Evolutionary conservation across 2,888 invertebrate species (phyloP).

Genomic region (Acanthacorydalis orientalis): DNA sequence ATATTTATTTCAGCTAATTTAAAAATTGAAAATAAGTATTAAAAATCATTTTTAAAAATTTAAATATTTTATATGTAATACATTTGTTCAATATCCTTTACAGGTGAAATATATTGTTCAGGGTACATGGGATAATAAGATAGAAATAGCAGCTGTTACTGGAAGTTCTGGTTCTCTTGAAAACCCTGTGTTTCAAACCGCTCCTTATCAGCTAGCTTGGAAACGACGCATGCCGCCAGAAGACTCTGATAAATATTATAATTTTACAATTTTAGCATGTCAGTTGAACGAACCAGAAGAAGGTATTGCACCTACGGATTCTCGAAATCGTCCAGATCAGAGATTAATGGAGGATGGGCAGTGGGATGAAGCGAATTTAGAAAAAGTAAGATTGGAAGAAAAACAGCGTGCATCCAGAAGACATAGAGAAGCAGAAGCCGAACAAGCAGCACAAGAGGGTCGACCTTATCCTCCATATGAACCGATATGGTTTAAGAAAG

Average conservation of each 20-base stretch:
- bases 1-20: background rate
- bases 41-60: too few species aligned
- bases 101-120: constrained; percentile 59
- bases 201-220: constrained; percentile 75
- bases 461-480: constrained; percentile 54
- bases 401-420: constrained; percentile 78
- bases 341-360: constrained; percentile 89
- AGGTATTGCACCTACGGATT: constrained; percentile 89
- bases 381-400: constrained; percentile 80
- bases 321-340: constrained; percentile 86
- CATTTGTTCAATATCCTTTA: constrained; percentile 6
- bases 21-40: too few species aligned
- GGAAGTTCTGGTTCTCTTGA: constrained; percentile 43
- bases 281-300: constrained; percentile 92
- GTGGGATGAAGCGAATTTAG: constrained; percentile 82
- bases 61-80: too few species aligned
- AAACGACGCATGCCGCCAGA: constrained; percentile 56
- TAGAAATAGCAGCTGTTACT: constrained; percentile 85
- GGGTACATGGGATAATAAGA: constrained; percentile 90
- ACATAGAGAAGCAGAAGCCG: constrained; percentile 62
- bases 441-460: constrained; percentile 45
- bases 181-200: constrained; percentile 87
- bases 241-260: constrained; percentile 66
- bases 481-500: constrained; percentile 82
- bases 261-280: constrained; percentile 87